Evolutionary conservation across 1,140 invertebrate genomes (phyloP).

Genomic region (Macrostomum lignano): DNA sequence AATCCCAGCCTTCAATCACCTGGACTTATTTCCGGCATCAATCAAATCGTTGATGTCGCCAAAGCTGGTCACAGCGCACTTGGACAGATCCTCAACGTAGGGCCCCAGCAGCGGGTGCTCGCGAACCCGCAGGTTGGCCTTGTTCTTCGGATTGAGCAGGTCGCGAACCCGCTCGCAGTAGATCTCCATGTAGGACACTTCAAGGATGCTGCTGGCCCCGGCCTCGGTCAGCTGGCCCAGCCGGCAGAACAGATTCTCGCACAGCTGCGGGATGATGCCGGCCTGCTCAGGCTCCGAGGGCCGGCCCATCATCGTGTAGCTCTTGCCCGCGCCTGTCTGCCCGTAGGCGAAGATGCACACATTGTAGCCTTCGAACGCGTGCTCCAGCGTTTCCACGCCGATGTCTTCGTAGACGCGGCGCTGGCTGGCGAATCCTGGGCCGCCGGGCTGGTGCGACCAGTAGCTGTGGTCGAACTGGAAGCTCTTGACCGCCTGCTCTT

Average conservation of each 20-base stretch:
- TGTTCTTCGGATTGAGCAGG: slow-evolving; percentile 84
- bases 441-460: slow-evolving; percentile 52
- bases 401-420: slow-evolving; percentile 87
- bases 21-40: slow-evolving; percentile 50
- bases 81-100: slow-evolving; percentile 89
- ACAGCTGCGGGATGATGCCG: slow-evolving; percentile 55
- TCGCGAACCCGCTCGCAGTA: slow-evolving; percentile 93
- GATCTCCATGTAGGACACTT: slow-evolving; percentile 98
- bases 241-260: slow-evolving; percentile 31
- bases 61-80: slow-evolving; percentile 80
- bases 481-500: slow-evolving; percentile 51
- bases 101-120: slow-evolving; percentile 87
- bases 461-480: slow-evolving; percentile 98
- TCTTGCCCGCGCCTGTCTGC: slow-evolving; percentile 96
- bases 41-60: slow-evolving; percentile 88
- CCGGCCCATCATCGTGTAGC: slow-evolving; percentile 98
- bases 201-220: slow-evolving; percentile 41
- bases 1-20: slow-evolving; percentile 23
- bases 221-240: slow-evolving; percentile 73
- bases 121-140: slow-evolving; percentile 64
- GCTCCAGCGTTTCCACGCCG: slow-evolving; percentile 65
- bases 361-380: slow-evolving; percentile 71
- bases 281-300: slow-evolving; percentile 59
- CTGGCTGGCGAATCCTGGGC: slow-evolving; percentile 66
- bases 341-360: slow-evolving; percentile 99